These are phyloP conservation scores for Maccullochella peelii DNA, from an alignment of 2,113 vertebrate species.

Conservation along the genomic window DNA sequence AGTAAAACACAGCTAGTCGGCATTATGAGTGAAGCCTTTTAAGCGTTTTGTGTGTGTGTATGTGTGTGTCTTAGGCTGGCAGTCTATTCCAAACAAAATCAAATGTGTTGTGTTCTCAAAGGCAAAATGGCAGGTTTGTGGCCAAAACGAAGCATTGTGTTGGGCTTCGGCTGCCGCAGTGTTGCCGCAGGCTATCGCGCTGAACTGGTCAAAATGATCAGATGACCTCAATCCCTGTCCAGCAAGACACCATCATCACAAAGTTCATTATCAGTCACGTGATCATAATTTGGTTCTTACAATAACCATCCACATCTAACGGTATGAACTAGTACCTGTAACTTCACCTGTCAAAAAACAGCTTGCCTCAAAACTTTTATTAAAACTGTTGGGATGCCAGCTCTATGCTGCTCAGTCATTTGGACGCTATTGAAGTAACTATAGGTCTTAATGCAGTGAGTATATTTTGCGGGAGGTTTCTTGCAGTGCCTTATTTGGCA, in stretches of 20 bases:
- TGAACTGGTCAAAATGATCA: background rate
- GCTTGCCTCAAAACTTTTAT: no score
- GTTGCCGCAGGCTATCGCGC: background rate
- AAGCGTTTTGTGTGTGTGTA: background rate
- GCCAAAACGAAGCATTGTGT: no score
- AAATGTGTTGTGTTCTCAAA: background rate
- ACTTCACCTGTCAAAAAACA: background rate
- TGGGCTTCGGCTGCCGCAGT: background rate
- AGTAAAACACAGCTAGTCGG: background rate
- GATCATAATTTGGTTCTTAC: background rate
- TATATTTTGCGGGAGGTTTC: background rate
- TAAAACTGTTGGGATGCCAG: no score
- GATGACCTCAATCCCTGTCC: background rate
- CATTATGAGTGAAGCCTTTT: background rate
- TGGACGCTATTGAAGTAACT: no score
- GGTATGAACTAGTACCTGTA: background rate
- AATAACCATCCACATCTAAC: background rate
- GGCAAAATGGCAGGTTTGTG: background rate
- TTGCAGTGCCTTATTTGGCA: background rate
- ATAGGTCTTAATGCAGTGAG: background rate
- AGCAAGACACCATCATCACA: background rate
- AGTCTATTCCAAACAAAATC: background rate
- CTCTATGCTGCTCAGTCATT: no score
- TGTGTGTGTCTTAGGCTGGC: background rate
- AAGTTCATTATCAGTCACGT: background rate